Evolutionary conservation across 2,888 invertebrate species (phyloP).

Genomic region (Phragmatobia fuliginosa): DNA sequence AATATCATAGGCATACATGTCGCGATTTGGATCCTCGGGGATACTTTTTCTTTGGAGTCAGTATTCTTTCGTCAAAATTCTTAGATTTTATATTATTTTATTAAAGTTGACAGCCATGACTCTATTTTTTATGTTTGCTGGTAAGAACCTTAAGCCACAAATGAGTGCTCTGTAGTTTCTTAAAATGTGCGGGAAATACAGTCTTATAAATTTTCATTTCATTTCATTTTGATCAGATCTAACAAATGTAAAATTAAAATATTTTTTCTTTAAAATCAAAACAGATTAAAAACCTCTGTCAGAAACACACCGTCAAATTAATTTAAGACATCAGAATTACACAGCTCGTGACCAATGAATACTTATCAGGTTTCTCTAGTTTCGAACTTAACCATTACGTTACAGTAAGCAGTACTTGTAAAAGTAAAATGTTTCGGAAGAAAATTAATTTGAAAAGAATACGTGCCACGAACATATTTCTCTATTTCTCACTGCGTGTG

Average conservation of each 20-base stretch:
- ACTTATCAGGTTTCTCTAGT: slow-evolving; percentile 9
- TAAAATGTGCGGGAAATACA: no score
- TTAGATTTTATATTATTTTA: no score
- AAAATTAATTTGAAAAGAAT: slow-evolving; percentile 24
- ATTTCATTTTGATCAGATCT: no score
- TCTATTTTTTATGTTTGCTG: no score
- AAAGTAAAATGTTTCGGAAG: slow-evolving; percentile 20
- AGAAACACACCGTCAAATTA: neutral
- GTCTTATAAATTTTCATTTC: no score
- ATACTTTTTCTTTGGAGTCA: no score
- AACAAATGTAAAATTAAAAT: neutral
- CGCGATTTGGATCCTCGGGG: no score
- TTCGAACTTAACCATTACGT: neutral
- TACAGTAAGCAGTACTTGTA: slow-evolving; percentile 21
- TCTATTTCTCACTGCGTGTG: slow-evolving; percentile 28
- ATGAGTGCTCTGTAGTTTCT: no score
- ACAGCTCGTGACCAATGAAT: slow-evolving; percentile 12
- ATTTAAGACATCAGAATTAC: neutral
- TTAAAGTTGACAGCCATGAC: no score
- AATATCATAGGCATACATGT: no score
- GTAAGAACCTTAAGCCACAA: no score
- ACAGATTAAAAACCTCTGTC: neutral
- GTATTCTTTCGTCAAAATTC: no score
- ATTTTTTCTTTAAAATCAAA: neutral
- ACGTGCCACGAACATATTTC: slow-evolving; percentile 23